Percentiles rank a stretch among this genome's conserved stretches.
These are phyloP conservation scores for Caretta caretta DNA, from an alignment of 2,113 vertebrate genomes.

Conservation along the genomic window DNA sequence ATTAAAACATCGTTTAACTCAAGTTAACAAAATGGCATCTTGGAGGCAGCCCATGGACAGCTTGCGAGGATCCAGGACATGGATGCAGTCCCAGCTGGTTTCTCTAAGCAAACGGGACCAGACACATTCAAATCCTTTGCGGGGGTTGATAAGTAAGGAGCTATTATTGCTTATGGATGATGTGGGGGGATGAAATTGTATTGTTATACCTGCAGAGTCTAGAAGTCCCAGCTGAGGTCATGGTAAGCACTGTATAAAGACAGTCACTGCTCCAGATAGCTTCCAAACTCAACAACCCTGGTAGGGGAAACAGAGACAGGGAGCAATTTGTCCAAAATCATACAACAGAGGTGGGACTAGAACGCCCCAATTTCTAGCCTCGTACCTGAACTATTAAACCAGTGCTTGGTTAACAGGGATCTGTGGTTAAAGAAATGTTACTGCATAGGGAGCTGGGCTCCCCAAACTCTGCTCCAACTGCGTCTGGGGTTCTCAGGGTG, in stretches of 20 bases:
- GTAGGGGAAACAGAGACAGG: background rate
- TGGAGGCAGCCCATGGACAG: background rate
- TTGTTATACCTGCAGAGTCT: background rate
- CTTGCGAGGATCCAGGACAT: background rate
- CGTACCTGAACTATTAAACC: background rate
- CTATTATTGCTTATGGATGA: too few relatives aligned
- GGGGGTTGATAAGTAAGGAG: background rate
- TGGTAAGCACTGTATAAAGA: background rate
- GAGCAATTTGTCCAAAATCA: background rate
- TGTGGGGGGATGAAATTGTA: background rate
- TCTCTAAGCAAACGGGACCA: background rate
- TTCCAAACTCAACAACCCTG: background rate
- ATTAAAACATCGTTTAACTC: background rate
- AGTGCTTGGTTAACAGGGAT: background rate
- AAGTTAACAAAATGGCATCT: background rate
- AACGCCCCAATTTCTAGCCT: background rate
- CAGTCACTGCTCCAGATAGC: background rate
- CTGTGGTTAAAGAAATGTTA: background rate
- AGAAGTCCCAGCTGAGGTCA: background rate
- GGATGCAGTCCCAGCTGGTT: background rate
- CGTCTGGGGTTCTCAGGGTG: fast-evolving
- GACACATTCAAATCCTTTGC: background rate
- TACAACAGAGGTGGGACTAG: background rate
- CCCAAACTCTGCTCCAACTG: background rate
- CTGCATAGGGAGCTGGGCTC: too few relatives aligned